Evolutionary conservation across 2,888 invertebrate species (phyloP).

Genomic region (Luperina testacea): DNA sequence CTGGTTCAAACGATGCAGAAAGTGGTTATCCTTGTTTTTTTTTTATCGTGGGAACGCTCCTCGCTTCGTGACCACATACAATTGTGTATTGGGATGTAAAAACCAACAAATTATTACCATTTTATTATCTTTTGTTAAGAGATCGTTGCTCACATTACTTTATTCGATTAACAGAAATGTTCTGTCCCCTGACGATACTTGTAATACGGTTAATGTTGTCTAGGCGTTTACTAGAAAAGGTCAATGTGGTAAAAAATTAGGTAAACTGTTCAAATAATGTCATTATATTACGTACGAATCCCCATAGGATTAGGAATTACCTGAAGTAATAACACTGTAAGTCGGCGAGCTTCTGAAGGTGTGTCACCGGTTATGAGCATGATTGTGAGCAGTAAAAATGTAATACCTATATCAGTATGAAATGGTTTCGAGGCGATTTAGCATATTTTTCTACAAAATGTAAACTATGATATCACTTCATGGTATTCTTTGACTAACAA

Average conservation of each 20-base stretch:
- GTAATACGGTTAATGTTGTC: constrained; percentile 15
- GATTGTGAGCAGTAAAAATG: constrained; percentile 17
- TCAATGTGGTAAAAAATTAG: not conserved
- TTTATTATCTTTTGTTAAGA: not conserved
- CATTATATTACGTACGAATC: not conserved
- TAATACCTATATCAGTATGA: constrained; percentile 29
- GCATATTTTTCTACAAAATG: not conserved
- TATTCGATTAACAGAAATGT: constrained; percentile 16
- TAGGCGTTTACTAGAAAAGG: constrained; percentile 11
- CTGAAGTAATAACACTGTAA: not conserved
- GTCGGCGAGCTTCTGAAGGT: constrained; percentile 7
- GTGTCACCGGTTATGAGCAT: constrained; percentile 25
- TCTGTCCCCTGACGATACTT: constrained; percentile 3
- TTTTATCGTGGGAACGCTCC: constrained; percentile 50
- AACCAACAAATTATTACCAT: constrained; percentile 2
- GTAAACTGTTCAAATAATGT: constrained; percentile 15
- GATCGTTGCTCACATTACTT: not conserved
- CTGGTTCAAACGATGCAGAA: constrained; percentile 47
- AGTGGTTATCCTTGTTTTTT: constrained; percentile 62
- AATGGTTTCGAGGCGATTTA: constrained; percentile 1
- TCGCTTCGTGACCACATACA: constrained; percentile 20
- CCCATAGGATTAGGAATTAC: constrained; percentile 9
- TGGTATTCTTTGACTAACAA: not conserved
- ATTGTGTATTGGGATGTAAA: constrained; percentile 33
- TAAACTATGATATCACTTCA: not conserved